Evolutionary conservation across 2,888 invertebrate genomes (phyloP), one percentile per base, ranked within the genome.

Genomic region (Troglohyphantes excavatus): DNA sequence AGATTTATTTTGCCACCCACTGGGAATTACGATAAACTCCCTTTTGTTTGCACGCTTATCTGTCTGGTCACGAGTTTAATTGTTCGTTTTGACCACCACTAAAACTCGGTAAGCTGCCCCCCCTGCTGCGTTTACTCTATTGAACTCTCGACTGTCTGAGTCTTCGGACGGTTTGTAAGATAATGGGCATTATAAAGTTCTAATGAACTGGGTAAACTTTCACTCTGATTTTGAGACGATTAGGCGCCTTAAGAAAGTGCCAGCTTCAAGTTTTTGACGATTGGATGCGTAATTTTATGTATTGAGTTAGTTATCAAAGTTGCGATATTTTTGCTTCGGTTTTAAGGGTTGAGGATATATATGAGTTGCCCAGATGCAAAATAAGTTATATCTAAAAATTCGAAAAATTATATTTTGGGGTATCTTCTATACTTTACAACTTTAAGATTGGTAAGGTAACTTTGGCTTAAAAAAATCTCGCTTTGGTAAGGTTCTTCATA

Each of bases 111-210:
- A 17, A 5, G n/a, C n/a, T n/a, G n/a, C 9, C 9, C 53, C 53
- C 17, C 53, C 2, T n/a, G n/a, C 53, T 53, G n/a, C 1, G 39
- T 39, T 13, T 39, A 7, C 1, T 17, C 53, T 17, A 53, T 53
- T 53, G 53, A 53, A 53, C n/a, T 2, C 17, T 53, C 17, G 53
- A 53, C 53, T n/a, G 53, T 17, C 9, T 9, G n/a, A n/a, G 5
- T 33, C 33, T 33, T 9, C 33, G 3, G 33, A 33, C 53, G 17
- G 53, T 53, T 39, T 13, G 7, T 39, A 13, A 53, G n/a, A 53
- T n/a, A 53, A 53, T n/a, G 53, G 53, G 5, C 53, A n/a, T 53
- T 53, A n/a, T 53, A 53, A 53, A 53, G 53, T 53, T 53, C 53
- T 53, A 53, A 53, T 53, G 53, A 53, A 53, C 53, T n/a, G 53